A percentile compares a stretch with the other conserved stretches of the same genome.
These are phyloP conservation scores for Eurytoma adleriae DNA, from an alignment of 2,888 invertebrate species.

Conservation along the genomic window DNA sequence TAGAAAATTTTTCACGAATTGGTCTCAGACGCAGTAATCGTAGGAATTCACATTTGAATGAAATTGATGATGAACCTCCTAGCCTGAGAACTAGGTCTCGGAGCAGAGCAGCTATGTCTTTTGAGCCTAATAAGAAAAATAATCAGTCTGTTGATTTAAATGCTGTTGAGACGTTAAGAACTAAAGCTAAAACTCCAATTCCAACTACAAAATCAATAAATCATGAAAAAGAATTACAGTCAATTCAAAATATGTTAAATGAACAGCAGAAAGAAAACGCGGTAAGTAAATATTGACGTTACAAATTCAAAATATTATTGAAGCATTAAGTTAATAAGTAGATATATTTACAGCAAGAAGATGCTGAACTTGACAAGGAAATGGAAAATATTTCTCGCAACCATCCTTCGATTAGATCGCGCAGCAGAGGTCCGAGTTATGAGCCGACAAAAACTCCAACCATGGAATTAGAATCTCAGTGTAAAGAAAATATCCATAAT, in stretches of 20 bases:
- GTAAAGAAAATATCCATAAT: too few relatives aligned
- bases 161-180: too few relatives aligned
- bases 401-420: neutral
- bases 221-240: neutral
- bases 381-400: conserved; percentile 9
- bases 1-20: conserved; percentile 23
- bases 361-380: conserved; percentile 14
- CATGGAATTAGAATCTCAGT: neutral
- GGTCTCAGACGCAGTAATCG: conserved; percentile 3
- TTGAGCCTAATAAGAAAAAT: neutral
- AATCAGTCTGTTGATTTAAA: neutral
- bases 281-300: conserved; percentile 16
- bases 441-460: neutral
- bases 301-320: too few relatives aligned
- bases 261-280: neutral
- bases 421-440: neutral
- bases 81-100: neutral
- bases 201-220: neutral
- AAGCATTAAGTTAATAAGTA: too few relatives aligned
- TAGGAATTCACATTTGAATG: neutral
- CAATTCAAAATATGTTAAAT: neutral
- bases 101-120: neutral
- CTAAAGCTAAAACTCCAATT: neutral
- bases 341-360: neutral
- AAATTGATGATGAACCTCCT: neutral